phyloP scores from a whole-genome alignment of 2,113 vertebrate genomes.

The Passer montanus region DNA sequence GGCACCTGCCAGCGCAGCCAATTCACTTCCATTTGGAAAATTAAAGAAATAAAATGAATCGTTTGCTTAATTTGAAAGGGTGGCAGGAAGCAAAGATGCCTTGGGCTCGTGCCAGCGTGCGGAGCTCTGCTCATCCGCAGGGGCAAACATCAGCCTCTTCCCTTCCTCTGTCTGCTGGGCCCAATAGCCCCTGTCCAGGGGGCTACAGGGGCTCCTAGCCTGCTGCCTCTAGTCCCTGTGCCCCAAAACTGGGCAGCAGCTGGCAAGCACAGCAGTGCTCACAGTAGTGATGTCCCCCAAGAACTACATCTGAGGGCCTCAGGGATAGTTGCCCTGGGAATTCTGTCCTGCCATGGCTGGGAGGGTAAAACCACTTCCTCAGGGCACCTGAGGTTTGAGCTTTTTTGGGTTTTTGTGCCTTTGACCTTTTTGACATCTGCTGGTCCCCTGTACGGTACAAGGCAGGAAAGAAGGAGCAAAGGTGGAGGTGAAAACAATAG shows the following conservation, averaged over 20 bases:
- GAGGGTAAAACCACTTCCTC: background rate
- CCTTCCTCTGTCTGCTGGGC: background rate
- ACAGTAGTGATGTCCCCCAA: background rate
- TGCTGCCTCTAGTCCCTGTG: background rate
- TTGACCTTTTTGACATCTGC: background rate
- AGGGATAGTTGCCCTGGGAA: background rate
- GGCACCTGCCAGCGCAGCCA: constrained; percentile 26
- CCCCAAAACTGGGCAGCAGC: background rate
- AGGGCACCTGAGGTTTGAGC: background rate
- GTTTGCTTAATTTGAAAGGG: constrained; percentile 69
- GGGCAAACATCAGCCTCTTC: background rate
- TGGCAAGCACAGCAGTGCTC: background rate
- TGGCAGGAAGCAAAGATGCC: constrained; percentile 49
- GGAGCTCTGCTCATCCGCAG: accelerated
- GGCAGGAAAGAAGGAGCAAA: background rate
- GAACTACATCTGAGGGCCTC: accelerated
- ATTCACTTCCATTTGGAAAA: constrained; percentile 71
- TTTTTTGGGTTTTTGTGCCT: background rate
- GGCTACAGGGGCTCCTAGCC: background rate
- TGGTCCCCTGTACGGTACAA: background rate
- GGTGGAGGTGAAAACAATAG: accelerated
- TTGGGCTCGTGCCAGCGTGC: background rate
- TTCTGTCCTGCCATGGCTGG: accelerated
- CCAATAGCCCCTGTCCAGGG: background rate
- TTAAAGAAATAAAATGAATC: constrained; percentile 69